phyloP scores from a whole-genome alignment of 2,797 vertebrate species.

The Emydoidea blandingii region DNA sequence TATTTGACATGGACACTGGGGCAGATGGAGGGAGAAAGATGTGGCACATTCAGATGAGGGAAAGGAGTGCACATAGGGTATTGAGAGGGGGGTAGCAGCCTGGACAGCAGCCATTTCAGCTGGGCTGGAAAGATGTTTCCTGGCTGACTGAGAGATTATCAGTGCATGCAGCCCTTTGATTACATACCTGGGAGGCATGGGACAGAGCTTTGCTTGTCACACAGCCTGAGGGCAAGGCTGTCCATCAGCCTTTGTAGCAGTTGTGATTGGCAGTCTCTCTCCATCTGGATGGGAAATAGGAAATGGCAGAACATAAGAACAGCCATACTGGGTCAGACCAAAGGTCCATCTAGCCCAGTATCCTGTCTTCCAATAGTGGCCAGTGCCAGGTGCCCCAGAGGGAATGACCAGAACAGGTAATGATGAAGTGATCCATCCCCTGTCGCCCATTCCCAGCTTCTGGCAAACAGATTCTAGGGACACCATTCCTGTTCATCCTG shows the following conservation, averaged over 20 bases:
- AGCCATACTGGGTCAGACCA: no score
- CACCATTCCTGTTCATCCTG: no score
- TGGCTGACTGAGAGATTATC: rapidly evolving
- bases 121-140: neutral
- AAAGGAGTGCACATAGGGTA: neutral
- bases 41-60: neutral
- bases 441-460: no score
- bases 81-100: neutral
- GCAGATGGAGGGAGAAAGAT: neutral
- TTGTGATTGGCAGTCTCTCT: neutral
- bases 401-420: no score
- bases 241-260: neutral
- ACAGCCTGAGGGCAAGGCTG: neutral
- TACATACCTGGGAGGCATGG: neutral
- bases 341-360: no score
- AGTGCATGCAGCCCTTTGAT: neutral
- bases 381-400: no score
- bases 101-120: neutral
- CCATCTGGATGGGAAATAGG: neutral
- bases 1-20: neutral
- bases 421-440: no score
- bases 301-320: neutral
- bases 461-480: no score
- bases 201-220: neutral
- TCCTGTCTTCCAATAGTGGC: no score